phyloP scores from a whole-genome alignment of 1,140 invertebrate species.

The Pogonognathellus flavescens region DNA sequence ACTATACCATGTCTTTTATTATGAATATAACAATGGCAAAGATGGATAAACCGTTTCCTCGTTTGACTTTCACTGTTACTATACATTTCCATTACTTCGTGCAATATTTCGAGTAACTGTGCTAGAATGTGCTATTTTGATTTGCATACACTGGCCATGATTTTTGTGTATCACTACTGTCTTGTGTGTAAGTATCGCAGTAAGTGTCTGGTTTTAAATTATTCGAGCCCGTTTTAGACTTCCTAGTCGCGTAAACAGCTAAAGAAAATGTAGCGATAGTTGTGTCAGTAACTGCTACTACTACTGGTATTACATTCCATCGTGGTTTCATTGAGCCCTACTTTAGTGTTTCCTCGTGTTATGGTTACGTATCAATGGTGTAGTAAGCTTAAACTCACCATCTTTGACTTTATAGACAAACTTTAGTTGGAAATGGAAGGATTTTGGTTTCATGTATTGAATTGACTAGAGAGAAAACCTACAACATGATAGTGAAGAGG shows the following conservation, averaged over 20 bases:
- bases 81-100: background rate
- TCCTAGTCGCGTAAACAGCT: background rate
- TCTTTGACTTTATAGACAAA: constrained; percentile 13
- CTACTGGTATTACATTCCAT: no score
- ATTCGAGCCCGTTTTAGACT: background rate
- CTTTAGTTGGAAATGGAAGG: background rate
- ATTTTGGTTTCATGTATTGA: background rate
- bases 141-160: no score
- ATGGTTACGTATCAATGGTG: constrained; percentile 9
- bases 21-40: background rate
- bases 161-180: background rate
- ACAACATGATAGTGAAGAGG: constrained; percentile 7
- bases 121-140: background rate
- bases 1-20: background rate
- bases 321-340: constrained; percentile 17
- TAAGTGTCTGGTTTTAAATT: background rate
- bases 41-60: background rate
- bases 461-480: background rate
- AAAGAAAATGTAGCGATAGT: background rate
- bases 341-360: constrained; percentile 41
- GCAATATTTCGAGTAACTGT: background rate
- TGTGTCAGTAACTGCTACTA: no score
- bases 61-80: background rate
- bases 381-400: no score
- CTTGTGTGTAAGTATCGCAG: background rate